Evolutionary conservation across 1,140 invertebrate genomes (phyloP).

Genomic region (Danaus plexippus): DNA sequence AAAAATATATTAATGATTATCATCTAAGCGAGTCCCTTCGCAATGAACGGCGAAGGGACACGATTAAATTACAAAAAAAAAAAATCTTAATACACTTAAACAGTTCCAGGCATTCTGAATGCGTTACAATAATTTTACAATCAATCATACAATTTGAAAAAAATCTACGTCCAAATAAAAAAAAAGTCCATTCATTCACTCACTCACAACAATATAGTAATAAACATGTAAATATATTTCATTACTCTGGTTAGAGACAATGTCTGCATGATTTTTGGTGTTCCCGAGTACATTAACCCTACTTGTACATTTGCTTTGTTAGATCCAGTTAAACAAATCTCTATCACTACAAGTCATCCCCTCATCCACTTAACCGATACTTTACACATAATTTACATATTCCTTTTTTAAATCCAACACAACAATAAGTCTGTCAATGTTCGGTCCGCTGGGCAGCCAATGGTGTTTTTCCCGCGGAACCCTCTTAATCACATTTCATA

Average conservation of each 20-base stretch:
- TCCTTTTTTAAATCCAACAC: too few species aligned
- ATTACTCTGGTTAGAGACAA: conserved; percentile 31
- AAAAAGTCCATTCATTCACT: conserved; percentile 35
- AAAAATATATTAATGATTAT: conserved; percentile 40
- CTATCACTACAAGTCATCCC: conserved; percentile 16
- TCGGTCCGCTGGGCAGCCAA: too few species aligned
- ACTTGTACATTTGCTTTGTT: conserved; percentile 34
- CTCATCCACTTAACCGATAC: conserved; percentile 9
- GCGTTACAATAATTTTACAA: conserved; percentile 36
- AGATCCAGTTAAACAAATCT: conserved; percentile 10
- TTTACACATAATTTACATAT: conserved; percentile 20
- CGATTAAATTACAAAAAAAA: conserved; percentile 44
- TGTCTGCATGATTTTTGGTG: conserved; percentile 41
- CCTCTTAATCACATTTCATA: too few species aligned
- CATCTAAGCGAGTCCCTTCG: conserved; percentile 50
- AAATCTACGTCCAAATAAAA: conserved; percentile 43
- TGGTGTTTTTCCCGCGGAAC: too few species aligned
- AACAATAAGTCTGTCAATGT: too few species aligned
- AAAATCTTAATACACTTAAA: conserved; percentile 34
- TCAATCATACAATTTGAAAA: conserved; percentile 19
- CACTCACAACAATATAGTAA: conserved; percentile 25
- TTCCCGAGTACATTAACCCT: conserved; percentile 36
- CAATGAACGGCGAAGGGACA: conserved; percentile 31
- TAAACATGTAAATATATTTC: conserved; percentile 45
- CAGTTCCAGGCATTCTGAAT: conserved; percentile 55